Base-by-base conservation (phyloP, 2,888 invertebrate genomes). In the Julus scanicus region DNA sequence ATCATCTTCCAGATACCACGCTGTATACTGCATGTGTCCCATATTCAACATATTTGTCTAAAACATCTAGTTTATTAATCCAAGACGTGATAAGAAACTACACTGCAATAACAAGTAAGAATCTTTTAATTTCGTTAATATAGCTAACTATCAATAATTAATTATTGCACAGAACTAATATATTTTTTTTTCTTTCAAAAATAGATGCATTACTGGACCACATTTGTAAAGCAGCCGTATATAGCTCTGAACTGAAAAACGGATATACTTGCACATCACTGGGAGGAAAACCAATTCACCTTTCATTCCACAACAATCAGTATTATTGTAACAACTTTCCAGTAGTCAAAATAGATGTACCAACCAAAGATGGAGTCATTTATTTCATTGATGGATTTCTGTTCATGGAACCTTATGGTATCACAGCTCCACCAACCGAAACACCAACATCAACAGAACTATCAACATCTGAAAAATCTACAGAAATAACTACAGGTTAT, bases 11-110 rank as follows among this genome's bases (percentile, higher is more conserved):
- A 29, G 53, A 53, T 13, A 63, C 57, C 9, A 37, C 48, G 11
- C 20, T 71, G 9, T 87, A 80, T 80, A 87, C 87, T 39, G 87
- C 87, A 20, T 87, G 63, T 17, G n/a, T 87, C 29, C 87, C 87
- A 71, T 40, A 87, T 87, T 39, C 37, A 20, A 20, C 20, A 2
- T 87, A 71, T 48, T 39, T 87, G 20, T 1, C 44, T n/a, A n/a
- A 39, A 37, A 11, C 44, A 80, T 80, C 87, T 5, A 44, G 17
- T 29, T 40, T 44, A 80, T 20, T 71, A 11, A 11, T 87, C 11
- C 44, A 80, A 9, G 40, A 87, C 39, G 20, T 87, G 40, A 87
- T 80, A 20, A 83, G 17, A 63, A 80, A 87, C 71, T 44, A 87
- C 44, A 87, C 39, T 17, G 71, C 83, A 17, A 3, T 80, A 48